phyloP scores from a whole-genome alignment of 1,140 invertebrate genomes.

The Drosophila takahashii region DNA sequence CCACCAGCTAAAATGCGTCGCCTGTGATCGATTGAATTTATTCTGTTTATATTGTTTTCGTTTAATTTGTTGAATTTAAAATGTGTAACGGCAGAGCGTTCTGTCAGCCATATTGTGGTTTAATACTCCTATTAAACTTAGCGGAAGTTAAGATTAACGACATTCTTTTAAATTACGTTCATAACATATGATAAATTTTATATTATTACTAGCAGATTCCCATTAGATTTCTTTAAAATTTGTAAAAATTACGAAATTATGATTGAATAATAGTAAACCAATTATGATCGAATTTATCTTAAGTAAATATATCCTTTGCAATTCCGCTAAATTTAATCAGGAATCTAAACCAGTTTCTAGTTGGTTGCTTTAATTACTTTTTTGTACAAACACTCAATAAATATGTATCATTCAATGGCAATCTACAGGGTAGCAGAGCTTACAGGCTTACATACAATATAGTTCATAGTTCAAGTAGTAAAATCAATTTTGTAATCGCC shows the following conservation, averaged over 20 bases:
- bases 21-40: constrained; percentile 46
- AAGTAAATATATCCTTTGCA: neutral
- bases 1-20: constrained; percentile 31
- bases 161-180: neutral
- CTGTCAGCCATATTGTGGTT: constrained; percentile 5
- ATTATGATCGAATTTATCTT: neutral
- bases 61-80: constrained; percentile 67
- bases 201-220: neutral
- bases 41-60: constrained; percentile 58
- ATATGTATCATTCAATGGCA: constrained; percentile 41
- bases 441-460: constrained; percentile 28
- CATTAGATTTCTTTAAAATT: neutral
- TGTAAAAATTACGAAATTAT: neutral
- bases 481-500: constrained; percentile 51
- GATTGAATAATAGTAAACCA: neutral
- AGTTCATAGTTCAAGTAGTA: constrained; percentile 50
- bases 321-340: constrained; percentile 5
- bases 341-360: neutral
- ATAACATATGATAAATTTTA: neutral
- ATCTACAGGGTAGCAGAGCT: constrained; percentile 47
- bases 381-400: constrained; percentile 59
- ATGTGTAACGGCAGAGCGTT: constrained; percentile 44
- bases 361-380: constrained; percentile 30
- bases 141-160: neutral
- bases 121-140: constrained; percentile 12